phyloP scores from a whole-genome alignment of 2,113 vertebrate species.

The Patagioenas fasciata region DNA sequence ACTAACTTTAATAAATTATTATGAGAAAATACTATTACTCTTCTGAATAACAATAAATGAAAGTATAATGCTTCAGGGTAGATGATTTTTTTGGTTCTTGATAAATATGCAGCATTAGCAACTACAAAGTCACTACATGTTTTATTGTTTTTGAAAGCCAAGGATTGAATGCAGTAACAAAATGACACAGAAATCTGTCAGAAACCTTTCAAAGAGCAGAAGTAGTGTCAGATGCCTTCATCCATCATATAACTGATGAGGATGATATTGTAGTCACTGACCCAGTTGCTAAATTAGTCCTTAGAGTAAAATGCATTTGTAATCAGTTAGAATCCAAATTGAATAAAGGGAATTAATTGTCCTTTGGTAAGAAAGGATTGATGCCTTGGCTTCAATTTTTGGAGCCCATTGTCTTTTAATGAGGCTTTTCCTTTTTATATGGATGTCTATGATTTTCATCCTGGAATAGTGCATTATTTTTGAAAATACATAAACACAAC shows the following conservation, averaged over 20 bases:
- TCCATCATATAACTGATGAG: constrained; percentile 19
- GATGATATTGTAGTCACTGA: constrained; percentile 10
- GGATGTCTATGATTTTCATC: not conserved
- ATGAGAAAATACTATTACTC: not conserved
- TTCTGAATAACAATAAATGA: constrained; percentile 46
- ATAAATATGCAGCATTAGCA: constrained; percentile 31
- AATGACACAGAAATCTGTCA: constrained; percentile 5
- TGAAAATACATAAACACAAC: not conserved
- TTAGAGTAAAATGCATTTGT: constrained; percentile 33
- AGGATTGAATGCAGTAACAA: not conserved
- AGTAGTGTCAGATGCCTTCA: not conserved
- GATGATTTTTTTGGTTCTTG: not conserved
- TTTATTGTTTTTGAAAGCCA: constrained; percentile 54
- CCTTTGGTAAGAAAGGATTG: not conserved
- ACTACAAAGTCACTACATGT: not conserved
- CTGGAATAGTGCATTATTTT: not conserved
- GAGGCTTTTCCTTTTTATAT: not conserved
- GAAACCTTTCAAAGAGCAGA: constrained; percentile 14
- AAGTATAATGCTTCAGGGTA: not conserved
- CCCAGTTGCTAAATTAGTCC: constrained; percentile 24
- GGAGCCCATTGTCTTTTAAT: not conserved
- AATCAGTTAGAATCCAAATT: constrained; percentile 5
- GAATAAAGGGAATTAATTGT: constrained; percentile 8
- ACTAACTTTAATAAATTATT: constrained; percentile 32
- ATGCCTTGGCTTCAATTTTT: not conserved